Evolutionary conservation across 2,797 vertebrate genomes (phyloP).

Genomic region (Sarcoramphus papa): DNA sequence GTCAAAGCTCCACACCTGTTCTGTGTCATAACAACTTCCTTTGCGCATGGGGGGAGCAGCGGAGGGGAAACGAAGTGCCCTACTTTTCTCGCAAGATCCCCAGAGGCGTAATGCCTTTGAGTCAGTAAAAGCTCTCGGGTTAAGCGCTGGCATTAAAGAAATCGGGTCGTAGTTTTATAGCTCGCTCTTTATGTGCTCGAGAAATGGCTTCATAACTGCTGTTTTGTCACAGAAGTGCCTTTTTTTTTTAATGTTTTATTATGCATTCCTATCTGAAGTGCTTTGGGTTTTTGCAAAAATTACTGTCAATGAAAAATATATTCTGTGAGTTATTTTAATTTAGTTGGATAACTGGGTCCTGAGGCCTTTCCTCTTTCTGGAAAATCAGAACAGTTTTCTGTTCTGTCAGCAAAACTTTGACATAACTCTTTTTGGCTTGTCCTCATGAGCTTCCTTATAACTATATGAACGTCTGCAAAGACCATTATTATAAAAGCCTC

Average conservation of each 20-base stretch:
- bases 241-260: not conserved
- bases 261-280: not conserved
- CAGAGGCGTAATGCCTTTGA: not conserved
- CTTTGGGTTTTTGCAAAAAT: not conserved
- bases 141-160: not conserved
- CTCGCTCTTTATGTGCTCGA: not conserved
- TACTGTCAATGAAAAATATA: not conserved
- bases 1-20: conserved; percentile 49
- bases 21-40: conserved; percentile 45
- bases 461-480: not conserved
- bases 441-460: not conserved
- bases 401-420: not conserved
- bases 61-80: not conserved
- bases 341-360: not conserved
- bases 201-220: not conserved
- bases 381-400: not conserved
- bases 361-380: not conserved
- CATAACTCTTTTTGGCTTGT: not conserved
- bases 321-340: not conserved
- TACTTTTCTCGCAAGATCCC: not conserved
- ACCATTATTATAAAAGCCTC: not conserved
- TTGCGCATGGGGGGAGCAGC: not conserved
- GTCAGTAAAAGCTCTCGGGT: not conserved
- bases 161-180: not conserved
- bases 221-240: not conserved